These are phyloP conservation scores for Pteruthius melanotis DNA, from an alignment of 2,113 vertebrate genomes.

Conservation along the genomic window DNA sequence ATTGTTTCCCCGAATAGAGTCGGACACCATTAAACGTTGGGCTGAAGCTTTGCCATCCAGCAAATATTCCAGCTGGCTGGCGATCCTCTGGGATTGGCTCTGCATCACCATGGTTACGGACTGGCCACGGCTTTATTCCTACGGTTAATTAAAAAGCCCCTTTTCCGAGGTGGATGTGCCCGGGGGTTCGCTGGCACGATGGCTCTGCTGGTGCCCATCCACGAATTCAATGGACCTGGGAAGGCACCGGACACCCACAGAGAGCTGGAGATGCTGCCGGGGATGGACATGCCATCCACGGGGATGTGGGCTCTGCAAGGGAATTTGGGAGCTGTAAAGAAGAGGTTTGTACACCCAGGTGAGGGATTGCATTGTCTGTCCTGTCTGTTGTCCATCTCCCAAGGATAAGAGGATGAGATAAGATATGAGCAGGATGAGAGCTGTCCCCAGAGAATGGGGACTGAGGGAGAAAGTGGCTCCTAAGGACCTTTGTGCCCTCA, in stretches of 20 bases:
- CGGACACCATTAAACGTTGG: conserved; percentile 48
- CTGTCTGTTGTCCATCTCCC: not conserved
- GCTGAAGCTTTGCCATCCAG: conserved; percentile 62
- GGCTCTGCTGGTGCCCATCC: not conserved
- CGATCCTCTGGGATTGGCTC: conserved; percentile 59
- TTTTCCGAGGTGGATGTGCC: not conserved
- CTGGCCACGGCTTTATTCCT: conserved; percentile 50
- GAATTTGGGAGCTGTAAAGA: not conserved
- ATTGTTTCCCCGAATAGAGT: conserved; percentile 62
- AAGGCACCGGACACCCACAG: rapidly evolving
- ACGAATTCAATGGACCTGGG: not conserved
- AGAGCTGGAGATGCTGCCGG: not conserved
- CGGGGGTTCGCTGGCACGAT: rapidly evolving
- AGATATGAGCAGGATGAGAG: not conserved
- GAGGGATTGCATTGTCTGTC: rapidly evolving
- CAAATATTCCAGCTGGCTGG: conserved; percentile 66
- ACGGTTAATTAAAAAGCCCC: conserved; percentile 47
- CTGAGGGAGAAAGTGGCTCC: not conserved
- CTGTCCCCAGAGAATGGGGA: not conserved
- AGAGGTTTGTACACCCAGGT: not conserved
- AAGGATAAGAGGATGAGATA: rapidly evolving
- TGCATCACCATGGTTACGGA: conserved; percentile 44
- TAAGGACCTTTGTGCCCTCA: not conserved
- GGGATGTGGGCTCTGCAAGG: rapidly evolving
- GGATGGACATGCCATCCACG: rapidly evolving